Evolutionary conservation across 2,113 vertebrate species (phyloP).

Genomic region (Charina bottae): DNA sequence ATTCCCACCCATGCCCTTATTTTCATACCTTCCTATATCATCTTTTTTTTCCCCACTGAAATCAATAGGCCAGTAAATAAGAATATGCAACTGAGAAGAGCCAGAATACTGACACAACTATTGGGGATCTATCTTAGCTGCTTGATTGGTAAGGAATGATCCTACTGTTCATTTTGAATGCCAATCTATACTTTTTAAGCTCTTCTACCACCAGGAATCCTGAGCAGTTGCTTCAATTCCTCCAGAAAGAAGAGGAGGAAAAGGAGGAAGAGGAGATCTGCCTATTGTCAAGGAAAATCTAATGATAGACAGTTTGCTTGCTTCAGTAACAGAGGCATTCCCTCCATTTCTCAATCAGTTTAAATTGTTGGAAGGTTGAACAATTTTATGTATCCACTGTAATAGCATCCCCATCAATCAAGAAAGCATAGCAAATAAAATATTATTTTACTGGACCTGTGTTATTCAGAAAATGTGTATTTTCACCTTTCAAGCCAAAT

Average conservation of each 20-base stretch:
- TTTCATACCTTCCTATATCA: background rate
- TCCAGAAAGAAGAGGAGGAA: background rate
- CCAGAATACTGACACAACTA: background rate
- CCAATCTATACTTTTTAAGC: background rate
- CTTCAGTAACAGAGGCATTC: background rate
- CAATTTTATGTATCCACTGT: conserved; percentile 7
- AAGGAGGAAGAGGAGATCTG: background rate
- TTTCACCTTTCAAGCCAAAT: conserved; percentile 39
- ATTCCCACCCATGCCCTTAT: background rate
- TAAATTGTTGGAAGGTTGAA: conserved; percentile 34
- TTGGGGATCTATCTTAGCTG: background rate
- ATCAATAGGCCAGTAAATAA: background rate
- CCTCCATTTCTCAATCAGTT: background rate
- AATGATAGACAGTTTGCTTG: background rate
- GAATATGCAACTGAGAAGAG: background rate
- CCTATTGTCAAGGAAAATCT: background rate
- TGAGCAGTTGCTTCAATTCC: background rate
- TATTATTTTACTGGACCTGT: background rate
- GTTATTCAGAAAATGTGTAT: conserved; percentile 5
- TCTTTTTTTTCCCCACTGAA: background rate
- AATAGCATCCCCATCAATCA: conserved; percentile 24
- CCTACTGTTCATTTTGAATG: background rate
- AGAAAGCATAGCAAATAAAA: conserved; percentile 20
- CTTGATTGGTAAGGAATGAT: background rate
- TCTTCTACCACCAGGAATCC: background rate